Evolutionary conservation across 2,888 invertebrate genomes (phyloP).

Genomic region (Melitaea athalia): DNA sequence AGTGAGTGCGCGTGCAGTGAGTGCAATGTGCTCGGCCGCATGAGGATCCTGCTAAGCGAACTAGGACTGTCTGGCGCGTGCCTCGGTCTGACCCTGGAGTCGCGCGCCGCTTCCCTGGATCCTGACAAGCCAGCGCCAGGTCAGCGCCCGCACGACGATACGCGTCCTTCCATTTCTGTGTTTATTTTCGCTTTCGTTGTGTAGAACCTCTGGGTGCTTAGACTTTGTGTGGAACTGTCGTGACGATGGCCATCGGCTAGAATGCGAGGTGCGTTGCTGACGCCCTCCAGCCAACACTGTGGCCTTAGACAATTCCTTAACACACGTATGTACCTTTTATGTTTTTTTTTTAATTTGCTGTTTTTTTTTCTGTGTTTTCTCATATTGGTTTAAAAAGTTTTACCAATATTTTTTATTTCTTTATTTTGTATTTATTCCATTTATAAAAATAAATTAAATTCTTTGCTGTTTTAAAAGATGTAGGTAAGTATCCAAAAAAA

Average conservation of each 20-base stretch:
- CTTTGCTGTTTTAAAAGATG: not conserved
- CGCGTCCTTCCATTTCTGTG: slow-evolving; percentile 76
- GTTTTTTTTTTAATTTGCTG: slow-evolving; percentile 50
- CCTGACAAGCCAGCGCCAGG: slow-evolving; percentile 79
- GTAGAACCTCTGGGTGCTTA: slow-evolving; percentile 79
- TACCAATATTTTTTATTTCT: slow-evolving; percentile 26
- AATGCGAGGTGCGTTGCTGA: slow-evolving; percentile 82
- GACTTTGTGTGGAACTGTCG: slow-evolving; percentile 78
- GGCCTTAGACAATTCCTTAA: slow-evolving; percentile 76
- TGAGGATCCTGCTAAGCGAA: slow-evolving; percentile 83
- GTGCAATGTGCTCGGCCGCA: slow-evolving; percentile 81
- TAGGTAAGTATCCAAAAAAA: not conserved
- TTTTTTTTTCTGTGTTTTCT: slow-evolving; percentile 45
- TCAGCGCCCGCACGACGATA: slow-evolving; percentile 78
- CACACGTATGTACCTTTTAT: slow-evolving; percentile 78
- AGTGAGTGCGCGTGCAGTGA: slow-evolving; percentile 81
- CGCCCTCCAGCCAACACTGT: slow-evolving; percentile 79
- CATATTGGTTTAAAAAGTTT: slow-evolving; percentile 37
- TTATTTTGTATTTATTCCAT: not conserved
- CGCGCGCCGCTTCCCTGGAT: slow-evolving; percentile 76
- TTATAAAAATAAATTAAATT: not conserved
- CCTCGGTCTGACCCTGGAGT: slow-evolving; percentile 81
- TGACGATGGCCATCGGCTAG: slow-evolving; percentile 81
- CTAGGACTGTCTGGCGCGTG: slow-evolving; percentile 81
- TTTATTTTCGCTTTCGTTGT: slow-evolving; percentile 82